These are phyloP conservation scores for Burhinus oedicnemus DNA, from an alignment of 2,113 vertebrate genomes.

Conservation along the genomic window DNA sequence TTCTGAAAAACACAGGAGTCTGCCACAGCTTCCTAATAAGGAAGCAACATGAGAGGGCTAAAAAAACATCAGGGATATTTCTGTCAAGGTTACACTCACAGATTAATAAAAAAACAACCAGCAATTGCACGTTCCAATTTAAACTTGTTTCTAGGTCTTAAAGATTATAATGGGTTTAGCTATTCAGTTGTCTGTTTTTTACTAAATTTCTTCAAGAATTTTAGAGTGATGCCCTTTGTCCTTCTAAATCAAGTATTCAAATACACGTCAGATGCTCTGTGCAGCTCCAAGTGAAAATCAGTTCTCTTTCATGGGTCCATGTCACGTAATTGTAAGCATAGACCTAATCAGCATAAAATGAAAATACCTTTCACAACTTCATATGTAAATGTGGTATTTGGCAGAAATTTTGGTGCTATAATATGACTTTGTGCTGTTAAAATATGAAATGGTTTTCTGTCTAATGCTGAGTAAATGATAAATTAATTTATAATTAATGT, in stretches of 20 bases:
- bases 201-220: not conserved
- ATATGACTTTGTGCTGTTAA: not conserved
- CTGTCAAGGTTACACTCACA: not conserved
- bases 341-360: not conserved
- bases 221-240: not conserved
- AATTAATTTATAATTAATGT: slow-evolving; percentile 1
- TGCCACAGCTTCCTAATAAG: not conserved
- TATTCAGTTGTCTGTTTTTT: not conserved
- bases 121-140: not conserved
- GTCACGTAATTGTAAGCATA: not conserved
- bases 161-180: not conserved
- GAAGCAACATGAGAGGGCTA: not conserved
- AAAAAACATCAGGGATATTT: not conserved
- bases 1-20: not conserved
- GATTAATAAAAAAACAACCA: not conserved
- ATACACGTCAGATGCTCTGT: not conserved
- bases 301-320: not conserved
- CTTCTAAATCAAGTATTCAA: not conserved
- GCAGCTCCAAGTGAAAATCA: not conserved
- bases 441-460: not conserved
- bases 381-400: not conserved
- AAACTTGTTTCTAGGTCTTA: not conserved
- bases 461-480: not conserved
- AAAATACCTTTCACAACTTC: not conserved
- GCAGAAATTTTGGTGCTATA: not conserved